A percentile compares a stretch with the other conserved stretches of the same genome.
Evolutionary conservation across 1,140 invertebrate species (phyloP).

Genomic region (Drosophila takahashii): DNA sequence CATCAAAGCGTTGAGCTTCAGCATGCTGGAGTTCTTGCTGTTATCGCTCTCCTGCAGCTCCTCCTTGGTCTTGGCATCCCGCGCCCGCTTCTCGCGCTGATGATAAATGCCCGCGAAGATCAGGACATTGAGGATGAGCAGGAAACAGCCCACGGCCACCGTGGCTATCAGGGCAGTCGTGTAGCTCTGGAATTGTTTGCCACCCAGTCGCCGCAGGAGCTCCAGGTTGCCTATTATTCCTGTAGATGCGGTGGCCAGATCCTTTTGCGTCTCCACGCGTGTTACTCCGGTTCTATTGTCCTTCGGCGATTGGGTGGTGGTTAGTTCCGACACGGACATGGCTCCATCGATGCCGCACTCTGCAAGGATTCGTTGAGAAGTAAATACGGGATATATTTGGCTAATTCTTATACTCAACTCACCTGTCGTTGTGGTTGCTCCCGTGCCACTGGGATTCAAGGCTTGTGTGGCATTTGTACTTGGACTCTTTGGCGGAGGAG

Average conservation of each 20-base stretch:
- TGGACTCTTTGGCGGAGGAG: conserved; percentile 18
- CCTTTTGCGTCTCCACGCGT: conserved; percentile 67
- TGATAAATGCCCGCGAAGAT: conserved; percentile 98
- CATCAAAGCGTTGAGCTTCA: conserved; percentile 69
- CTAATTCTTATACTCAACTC: too few species aligned
- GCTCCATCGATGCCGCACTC: conserved; percentile 87
- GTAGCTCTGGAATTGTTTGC: conserved; percentile 93
- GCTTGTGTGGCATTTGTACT: conserved; percentile 51
- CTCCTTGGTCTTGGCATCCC: conserved; percentile 89
- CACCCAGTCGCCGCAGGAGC: conserved; percentile 89
- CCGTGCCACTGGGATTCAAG: conserved; percentile 27
- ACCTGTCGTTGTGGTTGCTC: conserved; percentile 56
- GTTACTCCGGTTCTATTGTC: conserved; percentile 64
- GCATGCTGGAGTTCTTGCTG: conserved; percentile 78
- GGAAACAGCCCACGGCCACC: conserved; percentile 95
- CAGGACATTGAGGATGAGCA: conserved; percentile 95
- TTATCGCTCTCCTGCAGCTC: conserved; percentile 89
- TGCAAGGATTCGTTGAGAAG: background rate
- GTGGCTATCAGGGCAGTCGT: conserved; percentile 96
- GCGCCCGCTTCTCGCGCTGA: conserved; percentile 90
- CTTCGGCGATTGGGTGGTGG: conserved; percentile 67
- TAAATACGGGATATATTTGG: background rate
- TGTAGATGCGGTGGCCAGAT: conserved; percentile 76
- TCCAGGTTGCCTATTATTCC: conserved; percentile 80
- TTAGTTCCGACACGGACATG: conserved; percentile 86